Evolutionary conservation across 2,113 vertebrate species (phyloP), one percentile per base, ranked within the genome.

Genomic region (Meleagris gallopavo): DNA sequence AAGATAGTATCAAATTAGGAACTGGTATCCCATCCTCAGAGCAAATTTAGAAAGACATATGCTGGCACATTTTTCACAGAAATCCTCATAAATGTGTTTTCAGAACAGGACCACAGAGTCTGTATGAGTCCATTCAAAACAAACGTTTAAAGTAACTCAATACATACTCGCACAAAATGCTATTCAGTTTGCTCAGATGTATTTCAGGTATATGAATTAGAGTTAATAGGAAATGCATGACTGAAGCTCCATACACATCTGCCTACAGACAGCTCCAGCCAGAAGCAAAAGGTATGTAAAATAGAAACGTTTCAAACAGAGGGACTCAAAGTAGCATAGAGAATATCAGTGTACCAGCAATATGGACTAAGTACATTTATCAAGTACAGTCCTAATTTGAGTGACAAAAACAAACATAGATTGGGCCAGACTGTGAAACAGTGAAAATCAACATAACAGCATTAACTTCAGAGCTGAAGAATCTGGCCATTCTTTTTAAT

Each of bases 391-490:
- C 30, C 57, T 80, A 61, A 86, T 83, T 67, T 75, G 46, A 86
- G 55, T 61, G 67, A 94, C 66, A 92, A 70, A 89, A 91, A 75
- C 5, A 2, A 83, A 52, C 70, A 65, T 4, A 81, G 65, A 60
- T 50, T 66, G 48, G 55, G 64, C 24, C 48, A 90, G 82, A 60
- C 52, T 62, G 64, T 77, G 61, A 75, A 78, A 45, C 6, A 45
- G 36, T 36, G 69, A 85, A 91, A 91, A 93, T 88, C 58, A 90
- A 52, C 69, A 61, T 0, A 75, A 64, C 58, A 76, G 74, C 81
- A 81, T n/a, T 85, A 81, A 43, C 54, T 84, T 86, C 82, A 87
- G 91, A 83, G 41, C 4, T 43, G 19, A 79, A 92, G 65, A 86
- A 91, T 29, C 27, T 0, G 5, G 32, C 46, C 72, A 89, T 83